These are phyloP conservation scores for Micropterix aruncella DNA, from an alignment of 2,888 invertebrate species.

Conservation along the genomic window DNA sequence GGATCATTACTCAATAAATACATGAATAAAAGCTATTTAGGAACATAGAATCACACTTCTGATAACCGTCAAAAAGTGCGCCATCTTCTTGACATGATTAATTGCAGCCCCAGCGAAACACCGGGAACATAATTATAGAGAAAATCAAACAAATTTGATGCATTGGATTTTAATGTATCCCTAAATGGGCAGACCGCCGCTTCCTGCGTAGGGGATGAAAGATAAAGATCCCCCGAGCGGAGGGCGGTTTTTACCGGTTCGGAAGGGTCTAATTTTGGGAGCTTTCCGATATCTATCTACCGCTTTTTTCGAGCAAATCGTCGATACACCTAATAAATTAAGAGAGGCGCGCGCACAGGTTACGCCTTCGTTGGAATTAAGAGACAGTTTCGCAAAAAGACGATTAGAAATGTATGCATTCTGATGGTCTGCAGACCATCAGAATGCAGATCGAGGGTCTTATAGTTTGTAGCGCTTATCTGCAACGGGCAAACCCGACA, in stretches of 20 bases:
- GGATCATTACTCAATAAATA: too few relatives aligned
- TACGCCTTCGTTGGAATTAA: too few relatives aligned
- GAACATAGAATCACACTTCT: too few relatives aligned
- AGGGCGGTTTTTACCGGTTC: conserved; percentile 1
- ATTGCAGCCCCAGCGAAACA: background rate
- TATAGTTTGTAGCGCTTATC: too few relatives aligned
- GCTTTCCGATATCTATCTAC: background rate
- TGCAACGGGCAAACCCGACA: too few relatives aligned
- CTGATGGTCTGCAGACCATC: too few relatives aligned
- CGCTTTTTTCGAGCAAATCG: background rate
- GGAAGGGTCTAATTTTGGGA: background rate
- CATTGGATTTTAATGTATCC: conserved; percentile 45
- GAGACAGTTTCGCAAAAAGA: too few relatives aligned
- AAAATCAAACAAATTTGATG: conserved; percentile 46
- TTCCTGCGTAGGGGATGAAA: background rate
- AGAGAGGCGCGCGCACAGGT: too few relatives aligned
- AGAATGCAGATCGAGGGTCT: too few relatives aligned
- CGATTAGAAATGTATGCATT: too few relatives aligned
- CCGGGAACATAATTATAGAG: conserved; percentile 9
- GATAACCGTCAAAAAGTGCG: too few relatives aligned
- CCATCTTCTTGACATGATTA: background rate
- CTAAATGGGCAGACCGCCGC: conserved; percentile 35
- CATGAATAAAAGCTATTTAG: too few relatives aligned
- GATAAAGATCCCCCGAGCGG: conserved; percentile 3
- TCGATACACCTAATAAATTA: background rate